These are phyloP conservation scores for Trematomus loennbergii DNA, from an alignment of 2,113 vertebrate species.

Conservation along the genomic window DNA sequence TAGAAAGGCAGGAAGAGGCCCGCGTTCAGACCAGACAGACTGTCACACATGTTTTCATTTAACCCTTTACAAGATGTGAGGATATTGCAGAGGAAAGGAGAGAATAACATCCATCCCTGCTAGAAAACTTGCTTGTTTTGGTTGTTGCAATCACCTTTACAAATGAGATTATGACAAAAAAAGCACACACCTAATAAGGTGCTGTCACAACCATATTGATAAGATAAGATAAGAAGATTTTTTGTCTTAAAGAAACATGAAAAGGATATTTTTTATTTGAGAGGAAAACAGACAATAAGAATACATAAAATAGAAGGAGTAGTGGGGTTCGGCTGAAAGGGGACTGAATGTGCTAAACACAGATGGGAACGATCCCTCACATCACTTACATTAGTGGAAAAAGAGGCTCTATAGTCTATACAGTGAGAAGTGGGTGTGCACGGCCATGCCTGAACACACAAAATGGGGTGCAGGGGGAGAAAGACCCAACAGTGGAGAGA, in stretches of 20 bases:
- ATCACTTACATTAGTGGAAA: slow-evolving; percentile 43
- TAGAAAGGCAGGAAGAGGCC: slow-evolving; percentile 68
- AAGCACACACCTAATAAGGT: not conserved
- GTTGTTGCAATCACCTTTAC: too few relatives aligned
- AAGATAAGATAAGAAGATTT: too few relatives aligned
- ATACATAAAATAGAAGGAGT: not conserved
- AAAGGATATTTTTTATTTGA: too few relatives aligned
- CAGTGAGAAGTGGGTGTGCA: slow-evolving; percentile 16
- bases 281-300: not conserved
- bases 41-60: slow-evolving; percentile 74
- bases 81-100: slow-evolving; percentile 27
- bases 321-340: slow-evolving; percentile 6
- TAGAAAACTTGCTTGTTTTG: not conserved
- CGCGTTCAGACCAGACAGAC: slow-evolving; percentile 59
- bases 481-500: slow-evolving; percentile 40
- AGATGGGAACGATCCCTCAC: slow-evolving; percentile 66
- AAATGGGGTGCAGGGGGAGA: slow-evolving; percentile 71
- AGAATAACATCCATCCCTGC: slow-evolving; percentile 4
- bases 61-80: slow-evolving; percentile 70
- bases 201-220: not conserved
- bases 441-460: slow-evolving; percentile 17
- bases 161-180: too few relatives aligned
- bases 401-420: slow-evolving; percentile 18
- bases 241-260: too few relatives aligned
- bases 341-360: slow-evolving; percentile 47